phyloP scores from a whole-genome alignment of 1,140 invertebrate species.

The Linepithema humile region DNA sequence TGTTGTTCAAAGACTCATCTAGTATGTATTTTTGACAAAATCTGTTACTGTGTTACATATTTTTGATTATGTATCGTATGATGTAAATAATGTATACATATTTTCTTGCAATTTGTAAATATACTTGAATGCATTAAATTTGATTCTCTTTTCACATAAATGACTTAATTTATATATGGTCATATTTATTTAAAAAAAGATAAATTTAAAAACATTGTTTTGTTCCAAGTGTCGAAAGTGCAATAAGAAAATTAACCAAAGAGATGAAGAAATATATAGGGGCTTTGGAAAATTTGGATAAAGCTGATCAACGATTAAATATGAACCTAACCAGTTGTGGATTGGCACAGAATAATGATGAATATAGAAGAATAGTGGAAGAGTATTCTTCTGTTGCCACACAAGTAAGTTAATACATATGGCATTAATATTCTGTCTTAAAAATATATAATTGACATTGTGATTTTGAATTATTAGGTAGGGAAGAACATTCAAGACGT shows the following conservation, averaged over 20 bases:
- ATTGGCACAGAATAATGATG: conserved; percentile 77
- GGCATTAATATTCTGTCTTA: not conserved
- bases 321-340: conserved; percentile 78
- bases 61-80: not conserved
- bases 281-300: conserved; percentile 74
- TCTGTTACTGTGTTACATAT: not conserved
- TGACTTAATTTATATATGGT: not conserved
- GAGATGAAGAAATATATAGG: conserved; percentile 81
- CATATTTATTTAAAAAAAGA: not conserved
- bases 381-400: conserved; percentile 82
- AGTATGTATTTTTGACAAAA: conserved; percentile 68
- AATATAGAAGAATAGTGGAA: conserved; percentile 80
- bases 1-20: conserved; percentile 79
- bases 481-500: conserved; percentile 79
- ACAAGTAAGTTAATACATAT: conserved; percentile 71
- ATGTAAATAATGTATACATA: not conserved
- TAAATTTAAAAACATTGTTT: conserved; percentile 42
- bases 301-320: conserved; percentile 79
- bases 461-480: conserved; percentile 66
- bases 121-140: not conserved
- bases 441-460: not conserved
- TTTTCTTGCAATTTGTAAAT: not conserved
- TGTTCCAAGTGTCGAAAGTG: conserved; percentile 77
- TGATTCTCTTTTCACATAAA: not conserved
- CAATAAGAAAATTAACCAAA: conserved; percentile 79